These are phyloP conservation scores for Tachysurus vachellii DNA, from an alignment of 2,113 vertebrate genomes.

Conservation along the genomic window DNA sequence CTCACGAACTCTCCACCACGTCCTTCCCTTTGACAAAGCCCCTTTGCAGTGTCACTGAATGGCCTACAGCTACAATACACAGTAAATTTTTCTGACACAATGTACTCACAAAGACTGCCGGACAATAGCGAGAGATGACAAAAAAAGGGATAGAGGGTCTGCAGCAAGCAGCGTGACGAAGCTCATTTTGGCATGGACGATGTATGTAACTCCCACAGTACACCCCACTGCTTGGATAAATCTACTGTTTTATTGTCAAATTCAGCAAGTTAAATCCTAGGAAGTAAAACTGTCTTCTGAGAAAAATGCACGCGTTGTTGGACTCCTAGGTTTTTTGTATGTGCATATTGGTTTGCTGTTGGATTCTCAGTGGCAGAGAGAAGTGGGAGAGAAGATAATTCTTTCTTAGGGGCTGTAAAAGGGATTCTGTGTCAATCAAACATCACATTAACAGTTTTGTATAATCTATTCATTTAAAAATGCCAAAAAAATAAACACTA, in stretches of 20 bases:
- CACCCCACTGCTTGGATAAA: slow-evolving; percentile 28
- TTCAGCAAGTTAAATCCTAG: slow-evolving; percentile 23
- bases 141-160: slow-evolving; percentile 69
- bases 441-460: neutral
- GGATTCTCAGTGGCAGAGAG: neutral
- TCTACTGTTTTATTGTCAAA: slow-evolving; percentile 11
- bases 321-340: neutral
- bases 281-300: slow-evolving; percentile 31
- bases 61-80: slow-evolving; percentile 74
- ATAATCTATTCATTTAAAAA: neutral
- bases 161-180: slow-evolving; percentile 71
- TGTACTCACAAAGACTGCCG: slow-evolving; percentile 71
- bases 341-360: neutral
- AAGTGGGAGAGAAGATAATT: neutral
- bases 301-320: neutral
- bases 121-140: slow-evolving; percentile 74
- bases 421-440: neutral
- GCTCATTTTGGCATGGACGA: slow-evolving; percentile 58
- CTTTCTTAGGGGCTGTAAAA: neutral
- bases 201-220: slow-evolving; percentile 28
- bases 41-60: slow-evolving; percentile 70
- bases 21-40: slow-evolving; percentile 69
- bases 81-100: slow-evolving; percentile 76
- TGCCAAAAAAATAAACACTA: neutral
- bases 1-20: slow-evolving; percentile 67